Base-by-base conservation (phyloP, 1,140 invertebrate species). In the Zaprionus davidi region DNA sequence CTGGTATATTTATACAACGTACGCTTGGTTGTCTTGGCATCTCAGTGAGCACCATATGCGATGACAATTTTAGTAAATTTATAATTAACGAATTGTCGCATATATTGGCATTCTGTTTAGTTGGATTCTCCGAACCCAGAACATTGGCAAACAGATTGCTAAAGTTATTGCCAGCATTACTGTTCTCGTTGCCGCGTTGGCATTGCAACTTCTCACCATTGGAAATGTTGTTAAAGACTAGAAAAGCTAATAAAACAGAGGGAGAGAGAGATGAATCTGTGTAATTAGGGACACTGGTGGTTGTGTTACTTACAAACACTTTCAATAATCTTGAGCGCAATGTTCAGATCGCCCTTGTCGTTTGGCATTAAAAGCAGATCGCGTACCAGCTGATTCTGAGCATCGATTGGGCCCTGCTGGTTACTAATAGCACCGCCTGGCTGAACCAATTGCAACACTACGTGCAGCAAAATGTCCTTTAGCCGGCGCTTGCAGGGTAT, bases 341-440 rank as follows among this genome's bases (percentile, higher is more conserved):
- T 96, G 76, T 94, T 95, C 26, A 96, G 93, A 90, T 97, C 96
- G 2, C 95, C 94, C 70, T 95, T 95, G 15, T 94, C 93, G 83
- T 96, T 96, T 73, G 96, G 94, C 46, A 96, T 92, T 87, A 95
- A 94, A 1, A 96, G 86, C 31, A 97, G 91, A 26, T 95, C 94
- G 15, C 95, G 95, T 44, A 97, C 93, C 51, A 97, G 93, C 80
- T 95, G 95, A 83, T 95, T 96, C 88, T 97, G 97, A 2, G 96
- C 96, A 94, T 98, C 97, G 7, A 97, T 93, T 15, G 97, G 96
- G n/a, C 97, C 97, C 73, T 95, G 94, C 67, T 95, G 94, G 28
- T 94, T 94, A 26, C 95, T 94, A 20, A 97, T 94, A 6, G 96
- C 95, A 24, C 96, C 96, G 12, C 95, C 94, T 6, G 95, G 95